Evolutionary conservation across 2,797 vertebrate species (phyloP), one percentile per base, ranked within the genome.

Genomic region (Pteronotus mesoamericanus): DNA sequence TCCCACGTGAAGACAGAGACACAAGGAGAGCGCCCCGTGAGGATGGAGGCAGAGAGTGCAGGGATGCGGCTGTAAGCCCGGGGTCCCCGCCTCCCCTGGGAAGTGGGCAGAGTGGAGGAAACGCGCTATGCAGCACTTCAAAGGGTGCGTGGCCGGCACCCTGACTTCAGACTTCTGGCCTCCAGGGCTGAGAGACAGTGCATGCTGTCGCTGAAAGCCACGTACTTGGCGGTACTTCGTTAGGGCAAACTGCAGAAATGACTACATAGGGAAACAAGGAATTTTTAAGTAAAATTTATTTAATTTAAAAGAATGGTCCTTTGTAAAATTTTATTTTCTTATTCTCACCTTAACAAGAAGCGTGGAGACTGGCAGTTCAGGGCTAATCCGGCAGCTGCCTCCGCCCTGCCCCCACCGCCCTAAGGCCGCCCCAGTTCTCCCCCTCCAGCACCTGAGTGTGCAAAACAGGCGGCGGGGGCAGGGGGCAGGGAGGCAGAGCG

Each of bases 11-110:
- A 72, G 66, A 34, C 8, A 32, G 51, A 39, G 32, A 22, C 26
- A 21, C n/a, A 53, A 74, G 18, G 86, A 46, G 48, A 75, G 10
- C 9, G 0, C 12, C 1, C 3, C 0, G 18, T n/a, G 42, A 48
- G 7, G 5, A 7, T 1, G 0, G 1, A 71, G 69, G 10, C 44
- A 14, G 29, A 32, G 22, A 5, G 0, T 0, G 37, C 10, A 59
- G 11, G 1, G 10, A 32, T 5, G 12, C 24, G 6, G 29, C 55
- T 5, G 4, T 9, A 24, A 39, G 32, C 53, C 16, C 4, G 78
- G 61, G 37, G 10, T 9, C 19, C 12, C 2, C 4, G 5, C 15
- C 22, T 9, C 32, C 22, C 0, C 14, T 6, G 4, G 48, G 10
- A n/a, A 3, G 55, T 11, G 51, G 53, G 39, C 19, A 61, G 78